Base-by-base conservation (phyloP, 2,113 vertebrate genomes). In the Lasiurus borealis region DNA sequence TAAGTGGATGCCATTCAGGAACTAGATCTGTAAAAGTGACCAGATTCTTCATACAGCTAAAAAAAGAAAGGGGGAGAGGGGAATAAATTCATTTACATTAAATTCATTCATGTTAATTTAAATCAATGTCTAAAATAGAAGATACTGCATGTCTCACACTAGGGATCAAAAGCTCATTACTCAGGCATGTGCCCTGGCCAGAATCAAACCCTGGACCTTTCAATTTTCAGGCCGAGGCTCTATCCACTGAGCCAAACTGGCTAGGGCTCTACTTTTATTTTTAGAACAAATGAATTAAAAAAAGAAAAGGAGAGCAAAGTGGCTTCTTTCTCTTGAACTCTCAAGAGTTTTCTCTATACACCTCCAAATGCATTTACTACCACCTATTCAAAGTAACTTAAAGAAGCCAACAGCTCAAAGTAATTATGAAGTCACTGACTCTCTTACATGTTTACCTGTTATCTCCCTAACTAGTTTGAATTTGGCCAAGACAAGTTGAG, bases 1-100 rank as follows among this genome's bases (percentile, higher is more conserved):
- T 98, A 36, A 99, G 98, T 2, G 99, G 99, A 54, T 98, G 98
- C 99, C 99, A 99, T 4, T 99, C 98, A 52, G 98, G 97, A 21
- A 98, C 16, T 50, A 99, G 69, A 36, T 98, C 98, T 52, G 98
- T 99, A 96, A 99, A 99, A 0, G 99, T 99, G 72, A 99, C 98
- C 78, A 99, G 96, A 57, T 98, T 98, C 96, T 99, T 99, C 95
- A 88, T 90, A 95, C 92, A 97, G 15, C 99, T 99, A 89, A 66
- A 77, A 72, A 88, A 87, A 93, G 48, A 72, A n/a, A 3, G 19
- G 72, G 18, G 7, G 21, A 7, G 21, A 8, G 23, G 23, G 2
- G 85, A 18, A 91, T 1, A 86, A 80, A 50, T 48, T 62, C 23
- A 44, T 6, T 62, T 82, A 29, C 44, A 8, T 90, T 81, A 76